These are phyloP conservation scores for Callorhinus ursinus DNA, from an alignment of 2,113 vertebrate genomes.

Conservation along the genomic window DNA sequence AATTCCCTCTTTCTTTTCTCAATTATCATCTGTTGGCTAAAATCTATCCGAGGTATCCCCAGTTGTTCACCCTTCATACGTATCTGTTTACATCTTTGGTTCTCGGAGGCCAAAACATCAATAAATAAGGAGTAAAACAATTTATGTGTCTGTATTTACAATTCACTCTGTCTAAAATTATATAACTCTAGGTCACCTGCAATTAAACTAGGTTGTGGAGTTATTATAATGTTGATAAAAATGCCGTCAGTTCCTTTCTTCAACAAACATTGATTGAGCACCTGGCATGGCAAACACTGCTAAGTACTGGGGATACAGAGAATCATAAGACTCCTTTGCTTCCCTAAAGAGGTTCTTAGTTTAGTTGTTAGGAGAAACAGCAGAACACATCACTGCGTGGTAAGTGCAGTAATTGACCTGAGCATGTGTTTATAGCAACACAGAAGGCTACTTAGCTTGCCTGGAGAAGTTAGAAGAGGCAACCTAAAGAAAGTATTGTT, in stretches of 20 bases:
- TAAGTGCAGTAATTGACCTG: not conserved
- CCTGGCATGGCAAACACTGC: not conserved
- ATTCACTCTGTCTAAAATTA: not conserved
- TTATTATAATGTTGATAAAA: not conserved
- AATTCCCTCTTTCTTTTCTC: not conserved
- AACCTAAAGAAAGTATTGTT: not conserved
- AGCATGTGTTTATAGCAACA: not conserved
- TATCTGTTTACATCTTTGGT: not conserved
- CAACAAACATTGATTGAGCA: not conserved
- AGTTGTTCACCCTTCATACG: not conserved
- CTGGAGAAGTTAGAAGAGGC: not conserved
- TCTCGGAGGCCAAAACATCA: slow-evolving; percentile 12
- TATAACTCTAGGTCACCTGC: not conserved
- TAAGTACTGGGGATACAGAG: not conserved
- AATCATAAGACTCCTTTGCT: not conserved
- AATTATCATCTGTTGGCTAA: slow-evolving; percentile 13
- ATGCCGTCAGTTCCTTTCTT: not conserved
- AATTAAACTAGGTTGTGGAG: not conserved
- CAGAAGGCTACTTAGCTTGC: not conserved
- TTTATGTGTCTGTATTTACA: not conserved
- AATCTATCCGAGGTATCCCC: not conserved
- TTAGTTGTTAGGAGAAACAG: not conserved
- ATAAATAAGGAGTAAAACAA: slow-evolving; percentile 7
- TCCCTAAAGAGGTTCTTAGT: not conserved
- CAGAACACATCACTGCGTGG: not conserved